A percentile compares a stretch with the other conserved stretches of the same genome.
Conservation (phyloP, 2,888 invertebrate genomes). For the Psylliodes chrysocephalus region DNA sequence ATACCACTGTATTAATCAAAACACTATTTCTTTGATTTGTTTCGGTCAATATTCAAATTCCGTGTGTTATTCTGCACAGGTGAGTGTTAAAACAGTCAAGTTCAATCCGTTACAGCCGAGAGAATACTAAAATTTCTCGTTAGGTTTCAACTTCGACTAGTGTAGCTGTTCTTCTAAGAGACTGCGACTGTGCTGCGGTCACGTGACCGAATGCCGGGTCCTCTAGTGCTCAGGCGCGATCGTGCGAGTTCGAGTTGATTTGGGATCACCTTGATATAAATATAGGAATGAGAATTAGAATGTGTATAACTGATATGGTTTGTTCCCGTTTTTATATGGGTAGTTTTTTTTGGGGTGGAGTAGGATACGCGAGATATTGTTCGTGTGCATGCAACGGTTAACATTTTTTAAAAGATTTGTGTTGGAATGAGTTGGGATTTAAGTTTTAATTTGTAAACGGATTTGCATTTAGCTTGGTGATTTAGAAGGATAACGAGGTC, state of each 20-base stretch:
- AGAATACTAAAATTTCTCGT: conserved; percentile 46
- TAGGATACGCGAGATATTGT: background rate
- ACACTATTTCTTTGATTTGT: background rate
- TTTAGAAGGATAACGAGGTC: too few relatives aligned
- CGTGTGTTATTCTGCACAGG: conserved; percentile 12
- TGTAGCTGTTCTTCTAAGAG: conserved; percentile 45
- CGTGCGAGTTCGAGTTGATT: conserved; percentile 30
- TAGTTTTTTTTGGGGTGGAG: background rate
- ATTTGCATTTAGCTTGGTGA: too few relatives aligned
- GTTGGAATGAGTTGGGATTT: too few relatives aligned
- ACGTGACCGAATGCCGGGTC: conserved; percentile 58
- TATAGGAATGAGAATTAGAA: conserved; percentile 42
- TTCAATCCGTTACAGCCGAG: conserved; percentile 31
- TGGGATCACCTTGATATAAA: conserved; percentile 35
- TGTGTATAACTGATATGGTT: conserved; percentile 37
- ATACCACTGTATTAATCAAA: background rate
- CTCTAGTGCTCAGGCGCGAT: conserved; percentile 51
- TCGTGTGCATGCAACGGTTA: background rate
- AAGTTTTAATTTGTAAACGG: too few relatives aligned
- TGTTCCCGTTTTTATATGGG: conserved; percentile 5
- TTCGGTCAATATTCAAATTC: conserved; percentile 3
- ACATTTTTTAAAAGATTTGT: background rate
- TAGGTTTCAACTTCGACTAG: conserved; percentile 33
- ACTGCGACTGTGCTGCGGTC: conserved; percentile 63
- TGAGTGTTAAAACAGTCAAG: conserved; percentile 23